phyloP scores from a whole-genome alignment of 2,113 vertebrate species.

The Phodopus roborovskii region DNA sequence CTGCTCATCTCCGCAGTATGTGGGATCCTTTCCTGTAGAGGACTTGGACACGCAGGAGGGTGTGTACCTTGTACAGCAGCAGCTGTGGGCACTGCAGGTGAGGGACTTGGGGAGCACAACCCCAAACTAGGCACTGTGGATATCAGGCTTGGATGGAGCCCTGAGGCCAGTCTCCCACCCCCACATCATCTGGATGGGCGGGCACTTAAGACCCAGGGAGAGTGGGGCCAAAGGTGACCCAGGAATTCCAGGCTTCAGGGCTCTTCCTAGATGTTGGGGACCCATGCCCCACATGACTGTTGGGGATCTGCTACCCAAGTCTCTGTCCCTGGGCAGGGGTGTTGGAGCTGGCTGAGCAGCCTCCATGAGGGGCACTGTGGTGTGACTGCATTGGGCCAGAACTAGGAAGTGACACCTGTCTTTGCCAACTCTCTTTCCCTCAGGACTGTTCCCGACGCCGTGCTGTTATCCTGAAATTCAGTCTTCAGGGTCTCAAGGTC shows the following conservation, averaged over 20 bases:
- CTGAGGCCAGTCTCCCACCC: background rate
- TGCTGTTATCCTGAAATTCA: conserved; percentile 92
- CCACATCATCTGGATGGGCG: background rate
- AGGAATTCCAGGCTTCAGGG: background rate
- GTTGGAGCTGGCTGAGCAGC: background rate
- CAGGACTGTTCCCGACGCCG: conserved; percentile 89
- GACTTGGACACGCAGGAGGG: conserved; percentile 91
- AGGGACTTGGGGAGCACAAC: background rate
- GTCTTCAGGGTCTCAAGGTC: conserved; percentile 95
- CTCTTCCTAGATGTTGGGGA: background rate
- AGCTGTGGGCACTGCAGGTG: conserved; percentile 91
- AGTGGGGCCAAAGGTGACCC: background rate
- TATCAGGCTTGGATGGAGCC: background rate
- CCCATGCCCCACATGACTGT: background rate
- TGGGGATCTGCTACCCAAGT: background rate
- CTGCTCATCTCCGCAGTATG: conserved; percentile 86
- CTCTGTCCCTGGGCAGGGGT: background rate
- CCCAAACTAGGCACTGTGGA: background rate
- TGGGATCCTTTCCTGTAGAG: conserved; percentile 94
- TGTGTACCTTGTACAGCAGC: conserved; percentile 87
- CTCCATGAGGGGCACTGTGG: background rate
- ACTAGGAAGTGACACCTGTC: background rate
- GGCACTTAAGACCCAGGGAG: background rate
- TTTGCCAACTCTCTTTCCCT: background rate
- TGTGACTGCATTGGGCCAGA: background rate